These are phyloP conservation scores for Holothuria glaberrima DNA, from an alignment of 35 echinoderm and acorn worm species.

Conservation along the genomic window DNA sequence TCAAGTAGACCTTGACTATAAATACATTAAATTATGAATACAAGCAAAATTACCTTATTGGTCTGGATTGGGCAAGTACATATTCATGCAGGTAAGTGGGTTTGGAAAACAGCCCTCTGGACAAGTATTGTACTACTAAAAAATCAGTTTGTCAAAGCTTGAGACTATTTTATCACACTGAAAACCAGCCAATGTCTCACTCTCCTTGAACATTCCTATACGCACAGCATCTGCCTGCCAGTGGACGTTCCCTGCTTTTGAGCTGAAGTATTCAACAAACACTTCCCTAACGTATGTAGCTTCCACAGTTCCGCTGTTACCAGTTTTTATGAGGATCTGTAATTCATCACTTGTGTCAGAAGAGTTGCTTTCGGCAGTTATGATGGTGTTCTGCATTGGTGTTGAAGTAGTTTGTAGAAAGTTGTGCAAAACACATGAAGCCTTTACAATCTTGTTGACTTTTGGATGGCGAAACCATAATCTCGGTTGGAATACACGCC, in stretches of 20 bases:
- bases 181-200: not conserved
- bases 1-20: too few species aligned
- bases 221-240: not conserved
- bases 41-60: too few species aligned
- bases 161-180: too few species aligned
- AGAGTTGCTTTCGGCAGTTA: not conserved
- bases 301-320: not conserved
- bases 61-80: too few species aligned
- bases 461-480: not conserved
- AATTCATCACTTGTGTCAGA: not conserved
- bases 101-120: too few species aligned
- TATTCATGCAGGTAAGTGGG: too few species aligned
- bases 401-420: not conserved
- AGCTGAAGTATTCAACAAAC: not conserved
- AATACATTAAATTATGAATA: too few species aligned
- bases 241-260: too few species aligned
- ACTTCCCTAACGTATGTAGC: not conserved
- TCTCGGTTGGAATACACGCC: slow-evolving; percentile 55
- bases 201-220: not conserved
- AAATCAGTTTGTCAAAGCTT: too few species aligned
- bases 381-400: not conserved
- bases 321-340: not conserved
- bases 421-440: slow-evolving; percentile 49
- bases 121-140: too few species aligned
- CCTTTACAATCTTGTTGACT: slow-evolving; percentile 20